Base-by-base conservation (phyloP, 1,140 invertebrate species). In the Macrosteles quadrilineatus region DNA sequence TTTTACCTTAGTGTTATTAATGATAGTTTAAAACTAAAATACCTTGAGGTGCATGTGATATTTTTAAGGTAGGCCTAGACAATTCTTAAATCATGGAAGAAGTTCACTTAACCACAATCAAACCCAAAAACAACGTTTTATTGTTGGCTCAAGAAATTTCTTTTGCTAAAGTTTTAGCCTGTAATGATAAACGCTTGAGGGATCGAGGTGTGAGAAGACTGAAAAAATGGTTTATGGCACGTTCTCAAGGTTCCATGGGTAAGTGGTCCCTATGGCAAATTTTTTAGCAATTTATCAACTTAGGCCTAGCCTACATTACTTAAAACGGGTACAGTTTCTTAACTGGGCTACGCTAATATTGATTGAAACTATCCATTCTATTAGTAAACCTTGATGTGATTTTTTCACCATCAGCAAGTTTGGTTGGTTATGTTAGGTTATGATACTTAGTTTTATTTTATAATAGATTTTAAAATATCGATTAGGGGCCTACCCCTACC, bases 151-250 rank as follows among this genome's bases (percentile, higher is more conserved):
- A 88, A 73, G 89, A 92, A 81, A 82, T 91, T 19, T 85, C 87
- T 78, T 88, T 91, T 73, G 88, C 89, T 3, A 86, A 88, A 76
- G 81, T 85, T 45, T 78, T 95, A 3, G 90, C 91, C 0, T 86
- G 85, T 40, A 94, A 93, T 78, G 87, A 93, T 73, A 85, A 87
- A 73, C 84, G 78, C 70, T 77, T 85, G 23, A 81, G 91, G 25
- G 86, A 90, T 72, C 86, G 85, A 72, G 87, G 89, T 25, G 73
- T 94, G 4, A 89, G 87, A 71, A 90, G 85, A 75, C 75, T 95
- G 2, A 83, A 80, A 64, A 88, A 87, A 78, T 94, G 90, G 88
- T 80, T 94, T 27, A 79, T 80, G 62, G 78, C 84, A 43, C 81
- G 87, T 17, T 81, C 84, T 0, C 75, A 82, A 45, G 85, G 82